phyloP scores from a whole-genome alignment of 2,888 invertebrate species.

The Miltochrista miniata region DNA sequence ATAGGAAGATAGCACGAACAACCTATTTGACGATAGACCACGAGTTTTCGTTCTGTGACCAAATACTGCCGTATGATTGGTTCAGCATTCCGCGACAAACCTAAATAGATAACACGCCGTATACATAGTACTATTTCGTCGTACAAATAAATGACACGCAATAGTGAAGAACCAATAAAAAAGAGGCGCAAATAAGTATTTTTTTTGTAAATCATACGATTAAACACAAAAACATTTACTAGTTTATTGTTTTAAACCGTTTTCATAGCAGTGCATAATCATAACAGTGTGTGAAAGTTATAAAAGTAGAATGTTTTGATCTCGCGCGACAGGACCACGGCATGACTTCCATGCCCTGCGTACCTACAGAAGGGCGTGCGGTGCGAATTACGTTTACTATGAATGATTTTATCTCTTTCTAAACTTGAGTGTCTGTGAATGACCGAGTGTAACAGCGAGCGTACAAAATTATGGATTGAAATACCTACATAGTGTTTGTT shows the following conservation, averaged over 20 bases:
- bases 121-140: slow-evolving; percentile 64
- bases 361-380: slow-evolving; percentile 81
- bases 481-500: slow-evolving; percentile 68
- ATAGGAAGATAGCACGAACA: slow-evolving; percentile 23
- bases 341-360: slow-evolving; percentile 84
- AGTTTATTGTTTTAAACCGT: slow-evolving; percentile 55
- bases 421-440: slow-evolving; percentile 81
- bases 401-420: slow-evolving; percentile 84
- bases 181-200: slow-evolving; percentile 77
- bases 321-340: slow-evolving; percentile 73
- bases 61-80: slow-evolving; percentile 37
- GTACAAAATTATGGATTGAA: slow-evolving; percentile 80
- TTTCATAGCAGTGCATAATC: slow-evolving; percentile 44
- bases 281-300: slow-evolving; percentile 50
- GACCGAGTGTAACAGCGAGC: slow-evolving; percentile 81
- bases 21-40: slow-evolving; percentile 28
- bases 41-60: slow-evolving; percentile 16
- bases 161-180: slow-evolving; percentile 78
- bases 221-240: slow-evolving; percentile 59
- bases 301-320: slow-evolving; percentile 75
- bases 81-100: slow-evolving; percentile 31
- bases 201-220: slow-evolving; percentile 69
- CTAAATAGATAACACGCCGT: slow-evolving; percentile 40
- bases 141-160: slow-evolving; percentile 82
- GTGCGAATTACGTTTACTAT: slow-evolving; percentile 81